Percentiles rank a stretch among this genome's conserved stretches.
phyloP scores from a whole-genome alignment of 2,888 invertebrate species.

The Eucriotettix oculatus region DNA sequence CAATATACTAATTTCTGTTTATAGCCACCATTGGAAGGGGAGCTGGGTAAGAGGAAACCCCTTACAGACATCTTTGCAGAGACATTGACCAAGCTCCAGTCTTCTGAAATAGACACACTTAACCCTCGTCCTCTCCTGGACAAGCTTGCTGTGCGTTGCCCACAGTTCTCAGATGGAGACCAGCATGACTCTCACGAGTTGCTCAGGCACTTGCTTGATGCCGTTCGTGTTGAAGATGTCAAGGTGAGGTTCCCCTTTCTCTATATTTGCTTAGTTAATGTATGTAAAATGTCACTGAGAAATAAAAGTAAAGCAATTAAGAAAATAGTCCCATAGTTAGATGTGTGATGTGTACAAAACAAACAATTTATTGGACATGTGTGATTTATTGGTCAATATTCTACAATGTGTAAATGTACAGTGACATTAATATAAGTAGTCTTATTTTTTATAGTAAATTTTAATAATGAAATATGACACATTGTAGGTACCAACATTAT shows the following conservation, averaged over 20 bases:
- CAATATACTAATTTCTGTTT: no score
- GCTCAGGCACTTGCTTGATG: conserved; percentile 75
- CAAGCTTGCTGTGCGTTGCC: conserved; percentile 22
- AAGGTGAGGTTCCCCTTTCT: conserved; percentile 19
- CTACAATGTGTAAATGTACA: no score
- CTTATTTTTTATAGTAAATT: no score
- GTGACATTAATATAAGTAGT: no score
- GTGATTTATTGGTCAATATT: no score
- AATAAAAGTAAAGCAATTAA: no score
- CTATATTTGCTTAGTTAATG: background rate
- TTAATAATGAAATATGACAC: no score
- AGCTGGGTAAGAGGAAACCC: conserved; percentile 48
- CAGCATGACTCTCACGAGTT: conserved; percentile 97
- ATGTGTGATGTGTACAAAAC: no score
- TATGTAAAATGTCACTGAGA: no score
- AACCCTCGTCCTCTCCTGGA: conserved; percentile 7
- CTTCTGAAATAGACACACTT: conserved; percentile 20
- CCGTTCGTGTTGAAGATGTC: conserved; percentile 53
- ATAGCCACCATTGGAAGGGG: conserved; percentile 42
- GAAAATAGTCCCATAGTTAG: no score
- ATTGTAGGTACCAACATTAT: no score
- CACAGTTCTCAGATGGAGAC: conserved; percentile 82
- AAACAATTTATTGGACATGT: no score
- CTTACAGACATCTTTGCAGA: conserved; percentile 50
- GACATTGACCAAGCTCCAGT: conserved; percentile 51